These are phyloP conservation scores for Indicator indicator DNA, from an alignment of 2,113 vertebrate species.

Conservation along the genomic window DNA sequence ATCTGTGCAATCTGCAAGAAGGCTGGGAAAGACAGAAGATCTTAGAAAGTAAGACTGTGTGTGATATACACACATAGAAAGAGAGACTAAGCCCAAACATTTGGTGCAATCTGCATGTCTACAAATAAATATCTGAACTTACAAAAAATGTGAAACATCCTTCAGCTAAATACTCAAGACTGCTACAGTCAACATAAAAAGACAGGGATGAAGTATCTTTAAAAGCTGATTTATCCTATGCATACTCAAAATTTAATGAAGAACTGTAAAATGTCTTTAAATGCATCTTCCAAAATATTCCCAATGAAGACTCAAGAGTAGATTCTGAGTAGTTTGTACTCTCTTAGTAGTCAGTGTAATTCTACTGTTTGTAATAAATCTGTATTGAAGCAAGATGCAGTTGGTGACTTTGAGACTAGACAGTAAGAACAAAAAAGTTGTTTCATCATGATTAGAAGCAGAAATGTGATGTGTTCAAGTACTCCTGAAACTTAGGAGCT, in stretches of 20 bases:
- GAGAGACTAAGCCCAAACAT: not conserved
- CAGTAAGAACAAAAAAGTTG: not conserved
- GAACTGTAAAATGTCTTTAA: not conserved
- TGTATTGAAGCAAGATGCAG: not conserved
- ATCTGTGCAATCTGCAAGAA: not conserved
- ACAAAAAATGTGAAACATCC: not conserved
- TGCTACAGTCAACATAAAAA: not conserved
- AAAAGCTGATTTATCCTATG: not conserved
- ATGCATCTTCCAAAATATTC: not conserved
- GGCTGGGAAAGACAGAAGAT: not conserved
- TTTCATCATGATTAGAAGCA: not conserved
- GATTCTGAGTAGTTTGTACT: not conserved
- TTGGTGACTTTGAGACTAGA: not conserved
- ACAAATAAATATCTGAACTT: not conserved
- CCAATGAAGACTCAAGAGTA: not conserved
- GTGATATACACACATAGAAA: not conserved
- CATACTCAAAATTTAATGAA: not conserved
- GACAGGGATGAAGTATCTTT: not conserved
- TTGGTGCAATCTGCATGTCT: not conserved
- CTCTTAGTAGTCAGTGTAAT: not conserved
- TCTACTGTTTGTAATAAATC: not conserved
- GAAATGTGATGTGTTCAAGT: not conserved
- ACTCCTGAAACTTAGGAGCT: not conserved
- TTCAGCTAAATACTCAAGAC: not conserved
- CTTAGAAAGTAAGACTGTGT: not conserved